phyloP scores from a whole-genome alignment of 2,888 invertebrate species.

The Drosophila kanekoi region DNA sequence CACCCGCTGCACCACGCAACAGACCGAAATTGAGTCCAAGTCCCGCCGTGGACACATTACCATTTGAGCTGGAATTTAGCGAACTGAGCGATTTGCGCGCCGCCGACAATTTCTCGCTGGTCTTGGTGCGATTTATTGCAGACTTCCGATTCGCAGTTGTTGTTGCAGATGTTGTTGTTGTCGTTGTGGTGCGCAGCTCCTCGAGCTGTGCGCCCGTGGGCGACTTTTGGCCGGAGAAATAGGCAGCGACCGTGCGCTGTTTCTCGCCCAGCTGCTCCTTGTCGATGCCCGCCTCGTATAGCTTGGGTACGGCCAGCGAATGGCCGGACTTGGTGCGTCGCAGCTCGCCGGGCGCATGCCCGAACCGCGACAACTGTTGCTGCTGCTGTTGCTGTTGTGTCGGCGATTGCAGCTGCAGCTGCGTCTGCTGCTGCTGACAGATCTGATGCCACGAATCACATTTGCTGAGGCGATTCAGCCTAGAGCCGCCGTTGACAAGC shows the following conservation, averaged over 20 bases:
- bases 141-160: constrained; percentile 63
- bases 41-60: constrained; percentile 68
- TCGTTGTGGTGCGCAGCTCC: constrained; percentile 63
- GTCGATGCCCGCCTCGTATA: constrained; percentile 92
- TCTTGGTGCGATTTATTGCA: constrained; percentile 85
- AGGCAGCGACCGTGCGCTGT: constrained; percentile 90
- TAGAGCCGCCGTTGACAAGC: constrained; percentile 39
- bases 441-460: constrained; percentile 94
- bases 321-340: constrained; percentile 91
- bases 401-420: constrained; percentile 36
- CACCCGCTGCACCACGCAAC: constrained; percentile 31
- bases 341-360: constrained; percentile 51
- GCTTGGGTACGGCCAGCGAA: constrained; percentile 90
- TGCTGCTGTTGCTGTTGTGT: background rate
- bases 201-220: constrained; percentile 66
- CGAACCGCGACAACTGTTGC: constrained; percentile 13
- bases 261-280: constrained; percentile 89
- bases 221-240: constrained; percentile 87
- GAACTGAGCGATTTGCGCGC: constrained; percentile 83
- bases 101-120: constrained; percentile 86
- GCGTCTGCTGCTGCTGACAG: constrained; percentile 82
- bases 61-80: constrained; percentile 57
- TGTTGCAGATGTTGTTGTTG: constrained; percentile 43
- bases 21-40: constrained; percentile 7
- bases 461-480: constrained; percentile 86